A percentile compares a stretch with the other conserved stretches of the same genome.
Evolutionary conservation across 2,888 invertebrate species (phyloP).

Genomic region (Horisme vitalbata): DNA sequence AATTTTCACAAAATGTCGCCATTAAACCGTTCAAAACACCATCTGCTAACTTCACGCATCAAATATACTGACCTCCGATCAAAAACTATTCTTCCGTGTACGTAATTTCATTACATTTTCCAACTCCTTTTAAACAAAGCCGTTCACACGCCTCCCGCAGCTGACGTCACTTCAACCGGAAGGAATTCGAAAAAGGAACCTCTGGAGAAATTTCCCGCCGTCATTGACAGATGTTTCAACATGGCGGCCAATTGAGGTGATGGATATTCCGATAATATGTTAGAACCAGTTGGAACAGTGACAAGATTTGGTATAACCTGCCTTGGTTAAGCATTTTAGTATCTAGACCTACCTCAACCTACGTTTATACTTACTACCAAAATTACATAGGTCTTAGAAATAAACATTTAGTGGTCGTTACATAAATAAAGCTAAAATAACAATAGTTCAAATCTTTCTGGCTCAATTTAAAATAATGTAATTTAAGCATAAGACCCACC

Average conservation of each 20-base stretch:
- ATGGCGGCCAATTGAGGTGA: slow-evolving; percentile 44
- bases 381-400: no score
- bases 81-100: slow-evolving; percentile 17
- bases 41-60: slow-evolving; percentile 13
- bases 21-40: neutral
- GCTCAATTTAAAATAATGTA: no score
- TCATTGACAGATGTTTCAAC: slow-evolving; percentile 55
- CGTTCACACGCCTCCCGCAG: slow-evolving; percentile 23
- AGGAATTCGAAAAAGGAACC: slow-evolving; percentile 49
- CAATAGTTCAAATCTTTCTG: no score
- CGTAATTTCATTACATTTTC: slow-evolving; percentile 18
- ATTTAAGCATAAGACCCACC: no score
- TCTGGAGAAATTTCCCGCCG: slow-evolving; percentile 46
- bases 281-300: slow-evolving; percentile 11
- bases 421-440: no score
- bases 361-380: no score
- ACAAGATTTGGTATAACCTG: slow-evolving; percentile 10
- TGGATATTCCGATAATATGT: slow-evolving; percentile 27
- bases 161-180: slow-evolving; percentile 45
- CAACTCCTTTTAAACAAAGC: slow-evolving; percentile 9
- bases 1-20: no score
- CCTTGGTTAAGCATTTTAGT: no score
- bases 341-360: no score
- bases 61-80: slow-evolving; percentile 1
- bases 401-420: no score